Evolutionary conservation across 2,888 invertebrate genomes (phyloP).

Genomic region (Liopterus haemorrhoidalis): DNA sequence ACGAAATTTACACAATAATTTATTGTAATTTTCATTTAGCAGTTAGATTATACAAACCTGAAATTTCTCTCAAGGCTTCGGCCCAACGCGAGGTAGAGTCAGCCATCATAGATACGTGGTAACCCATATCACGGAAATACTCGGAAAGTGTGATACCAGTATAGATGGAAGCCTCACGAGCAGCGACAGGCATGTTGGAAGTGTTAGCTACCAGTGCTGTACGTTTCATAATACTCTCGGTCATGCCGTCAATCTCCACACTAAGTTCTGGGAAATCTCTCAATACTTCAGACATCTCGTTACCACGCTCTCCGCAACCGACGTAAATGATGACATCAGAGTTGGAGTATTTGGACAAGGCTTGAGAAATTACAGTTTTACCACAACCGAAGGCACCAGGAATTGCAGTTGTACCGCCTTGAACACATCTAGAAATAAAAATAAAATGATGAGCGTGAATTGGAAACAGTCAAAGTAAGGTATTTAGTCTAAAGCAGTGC

Average conservation of each 20-base stretch:
- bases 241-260: conserved; percentile 93
- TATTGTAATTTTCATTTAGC: too few relatives aligned
- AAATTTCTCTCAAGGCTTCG: conserved; percentile 99
- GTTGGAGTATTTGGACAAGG: conserved; percentile 98
- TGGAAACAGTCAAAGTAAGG: too few relatives aligned
- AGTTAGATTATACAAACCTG: conserved; percentile 54
- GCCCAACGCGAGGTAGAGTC: conserved; percentile 99
- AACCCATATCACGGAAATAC: conserved; percentile 99
- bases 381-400: conserved; percentile 99
- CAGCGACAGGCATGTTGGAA: conserved; percentile 99
- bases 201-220: conserved; percentile 99
- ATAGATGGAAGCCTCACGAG: conserved; percentile 99
- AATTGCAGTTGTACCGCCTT: conserved; percentile 98
- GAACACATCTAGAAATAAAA: conserved; percentile 69
- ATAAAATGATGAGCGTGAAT: conserved; percentile 6
- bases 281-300: conserved; percentile 99
- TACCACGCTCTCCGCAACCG: conserved; percentile 98
- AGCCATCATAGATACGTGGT: conserved; percentile 99
- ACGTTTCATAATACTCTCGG: conserved; percentile 99
- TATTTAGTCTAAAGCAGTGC: too few relatives aligned
- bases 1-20: too few relatives aligned
- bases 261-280: conserved; percentile 98
- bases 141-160: conserved; percentile 99
- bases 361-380: conserved; percentile 99
- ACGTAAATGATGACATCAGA: conserved; percentile 99